phyloP scores from a whole-genome alignment of 2,113 vertebrate genomes.

The Sprattus sprattus region DNA sequence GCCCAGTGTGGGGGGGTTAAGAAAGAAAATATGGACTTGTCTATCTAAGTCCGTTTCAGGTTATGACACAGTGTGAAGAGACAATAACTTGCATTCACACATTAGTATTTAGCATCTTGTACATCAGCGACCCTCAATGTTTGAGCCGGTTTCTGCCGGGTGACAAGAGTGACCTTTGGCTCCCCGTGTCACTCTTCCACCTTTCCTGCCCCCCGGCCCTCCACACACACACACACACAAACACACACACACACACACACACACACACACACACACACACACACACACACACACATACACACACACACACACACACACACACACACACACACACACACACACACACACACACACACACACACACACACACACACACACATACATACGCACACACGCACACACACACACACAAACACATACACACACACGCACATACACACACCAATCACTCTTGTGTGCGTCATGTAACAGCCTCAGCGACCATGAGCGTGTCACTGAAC shows the following conservation, averaged over 20 bases:
- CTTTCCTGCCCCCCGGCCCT: no score
- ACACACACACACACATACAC: background rate
- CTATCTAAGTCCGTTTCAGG: background rate
- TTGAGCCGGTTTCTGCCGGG: conserved; percentile 47
- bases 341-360: no score
- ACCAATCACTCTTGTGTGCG: conserved; percentile 45
- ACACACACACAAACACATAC: background rate
- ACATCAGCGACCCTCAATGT: conserved; percentile 45
- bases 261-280: conserved; percentile 27
- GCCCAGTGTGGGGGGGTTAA: background rate
- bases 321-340: background rate
- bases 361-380: conserved; percentile 17
- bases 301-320: background rate
- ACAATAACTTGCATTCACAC: conserved; percentile 12
- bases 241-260: no score
- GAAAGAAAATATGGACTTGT: background rate
- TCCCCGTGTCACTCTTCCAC: no score
- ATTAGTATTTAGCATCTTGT: conserved; percentile 43
- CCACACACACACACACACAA: no score
- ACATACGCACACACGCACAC: background rate
- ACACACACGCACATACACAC: background rate
- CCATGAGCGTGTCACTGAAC: conserved; percentile 53
- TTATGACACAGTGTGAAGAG: background rate
- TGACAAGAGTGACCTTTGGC: conserved; percentile 3
- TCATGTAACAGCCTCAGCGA: conserved; percentile 50